Percentiles rank a stretch among this genome's conserved stretches.
These are phyloP conservation scores for Smittia sp. DNA, from an alignment of 2,888 invertebrate genomes.

Conservation along the genomic window DNA sequence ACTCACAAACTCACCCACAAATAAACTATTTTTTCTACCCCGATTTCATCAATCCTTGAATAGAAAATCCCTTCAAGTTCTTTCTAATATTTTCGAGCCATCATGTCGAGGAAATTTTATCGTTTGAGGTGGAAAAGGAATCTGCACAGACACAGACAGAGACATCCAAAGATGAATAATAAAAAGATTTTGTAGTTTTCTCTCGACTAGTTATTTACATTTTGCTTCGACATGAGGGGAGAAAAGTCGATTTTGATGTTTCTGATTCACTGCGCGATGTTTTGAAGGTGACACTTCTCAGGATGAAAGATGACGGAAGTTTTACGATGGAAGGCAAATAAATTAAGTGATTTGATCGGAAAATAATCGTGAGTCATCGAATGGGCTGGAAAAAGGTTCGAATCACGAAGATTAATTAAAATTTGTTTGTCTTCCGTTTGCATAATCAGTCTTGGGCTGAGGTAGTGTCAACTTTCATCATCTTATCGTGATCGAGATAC, in stretches of 20 bases:
- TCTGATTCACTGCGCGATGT: background rate
- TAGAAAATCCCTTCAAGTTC: background rate
- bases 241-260: background rate
- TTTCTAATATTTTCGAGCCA: background rate
- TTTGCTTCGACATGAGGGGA: background rate
- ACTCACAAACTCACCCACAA: too few species aligned
- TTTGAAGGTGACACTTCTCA: slow-evolving; percentile 6
- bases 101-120: background rate
- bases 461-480: slow-evolving; percentile 27
- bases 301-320: background rate
- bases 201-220: background rate
- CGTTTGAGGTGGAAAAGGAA: background rate
- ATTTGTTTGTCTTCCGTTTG: slow-evolving; percentile 23
- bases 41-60: background rate
- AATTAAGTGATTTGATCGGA: slow-evolving; percentile 2
- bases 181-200: background rate
- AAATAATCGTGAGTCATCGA: slow-evolving; percentile 23
- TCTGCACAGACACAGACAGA: background rate
- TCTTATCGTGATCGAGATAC: slow-evolving; percentile 37
- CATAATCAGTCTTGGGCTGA: background rate
- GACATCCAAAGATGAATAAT: background rate
- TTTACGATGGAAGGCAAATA: background rate
- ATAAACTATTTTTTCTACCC: background rate
- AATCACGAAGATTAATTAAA: slow-evolving; percentile 20
- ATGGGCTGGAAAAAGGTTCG: too few species aligned